phyloP scores from a whole-genome alignment of 2,113 vertebrate species.

The Sturnus vulgaris region DNA sequence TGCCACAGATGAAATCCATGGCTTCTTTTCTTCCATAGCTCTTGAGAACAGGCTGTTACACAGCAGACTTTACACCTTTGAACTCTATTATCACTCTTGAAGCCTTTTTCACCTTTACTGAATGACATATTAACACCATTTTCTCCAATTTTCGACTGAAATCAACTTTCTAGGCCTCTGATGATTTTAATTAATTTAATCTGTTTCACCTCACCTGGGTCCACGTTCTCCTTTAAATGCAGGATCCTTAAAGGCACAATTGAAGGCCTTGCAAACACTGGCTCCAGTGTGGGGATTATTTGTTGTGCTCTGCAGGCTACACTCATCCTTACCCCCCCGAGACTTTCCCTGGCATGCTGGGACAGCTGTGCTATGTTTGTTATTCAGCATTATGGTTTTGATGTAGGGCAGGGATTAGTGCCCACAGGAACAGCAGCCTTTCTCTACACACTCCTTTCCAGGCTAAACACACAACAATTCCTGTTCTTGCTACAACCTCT shows the following conservation, averaged over 20 bases:
- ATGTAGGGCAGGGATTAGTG: not conserved
- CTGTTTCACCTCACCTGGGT: not conserved
- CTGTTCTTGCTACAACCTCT: not conserved
- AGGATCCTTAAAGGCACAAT: not conserved
- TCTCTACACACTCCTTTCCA: not conserved
- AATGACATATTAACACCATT: not conserved
- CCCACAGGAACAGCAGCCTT: not conserved
- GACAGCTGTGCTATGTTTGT: not conserved
- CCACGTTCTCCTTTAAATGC: not conserved
- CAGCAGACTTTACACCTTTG: not conserved
- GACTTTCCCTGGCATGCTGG: rapidly evolving
- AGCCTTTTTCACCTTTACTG: not conserved
- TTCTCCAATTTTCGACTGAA: not conserved
- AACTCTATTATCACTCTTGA: not conserved
- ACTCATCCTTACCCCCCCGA: not conserved
- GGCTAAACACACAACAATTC: not conserved
- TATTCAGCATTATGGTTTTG: not conserved
- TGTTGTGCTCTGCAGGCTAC: not conserved
- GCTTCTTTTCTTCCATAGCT: not conserved
- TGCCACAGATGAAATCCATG: not conserved
- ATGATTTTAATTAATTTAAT: not conserved
- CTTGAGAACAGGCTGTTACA: not conserved
- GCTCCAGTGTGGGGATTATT: not conserved
- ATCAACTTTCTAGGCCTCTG: not conserved
- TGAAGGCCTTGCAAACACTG: not conserved